Conservation (phyloP, 2,888 invertebrate species). For the Plemyria rubiginata region DNA sequence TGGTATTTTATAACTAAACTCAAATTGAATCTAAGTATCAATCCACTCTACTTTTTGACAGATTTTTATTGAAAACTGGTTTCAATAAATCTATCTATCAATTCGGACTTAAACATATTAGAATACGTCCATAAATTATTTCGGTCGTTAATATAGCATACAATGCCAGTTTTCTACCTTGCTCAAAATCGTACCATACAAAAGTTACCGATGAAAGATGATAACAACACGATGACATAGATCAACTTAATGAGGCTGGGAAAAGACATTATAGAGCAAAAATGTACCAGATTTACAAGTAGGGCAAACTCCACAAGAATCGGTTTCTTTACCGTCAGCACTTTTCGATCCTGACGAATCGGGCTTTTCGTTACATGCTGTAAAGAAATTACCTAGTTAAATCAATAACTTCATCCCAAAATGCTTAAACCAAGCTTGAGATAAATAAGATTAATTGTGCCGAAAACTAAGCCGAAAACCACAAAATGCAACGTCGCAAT, state of each 20-base stretch:
- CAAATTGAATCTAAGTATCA: neutral
- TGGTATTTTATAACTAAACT: neutral
- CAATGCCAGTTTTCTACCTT: neutral
- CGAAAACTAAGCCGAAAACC: no score
- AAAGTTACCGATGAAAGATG: neutral
- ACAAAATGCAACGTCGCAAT: no score
- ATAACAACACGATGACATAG: slow-evolving; percentile 2
- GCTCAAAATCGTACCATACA: neutral
- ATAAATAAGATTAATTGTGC: no score
- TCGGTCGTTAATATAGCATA: neutral
- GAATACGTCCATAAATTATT: no score
- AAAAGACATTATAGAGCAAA: slow-evolving; percentile 20
- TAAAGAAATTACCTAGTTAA: slow-evolving; percentile 31
- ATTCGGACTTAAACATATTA: no score
- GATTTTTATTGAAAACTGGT: slow-evolving; percentile 1
- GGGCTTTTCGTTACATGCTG: slow-evolving; percentile 20
- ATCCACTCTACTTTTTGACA: neutral
- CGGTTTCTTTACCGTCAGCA: slow-evolving; percentile 32
- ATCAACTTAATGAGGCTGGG: slow-evolving; percentile 22
- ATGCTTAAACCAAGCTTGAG: neutral
- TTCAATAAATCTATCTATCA: neutral
- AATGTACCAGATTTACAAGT: slow-evolving; percentile 47
- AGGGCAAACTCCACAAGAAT: slow-evolving; percentile 48
- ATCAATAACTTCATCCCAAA: neutral
- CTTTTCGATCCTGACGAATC: slow-evolving; percentile 6